Conservation (phyloP, 2,113 vertebrate genomes). For the Indicator indicator region DNA sequence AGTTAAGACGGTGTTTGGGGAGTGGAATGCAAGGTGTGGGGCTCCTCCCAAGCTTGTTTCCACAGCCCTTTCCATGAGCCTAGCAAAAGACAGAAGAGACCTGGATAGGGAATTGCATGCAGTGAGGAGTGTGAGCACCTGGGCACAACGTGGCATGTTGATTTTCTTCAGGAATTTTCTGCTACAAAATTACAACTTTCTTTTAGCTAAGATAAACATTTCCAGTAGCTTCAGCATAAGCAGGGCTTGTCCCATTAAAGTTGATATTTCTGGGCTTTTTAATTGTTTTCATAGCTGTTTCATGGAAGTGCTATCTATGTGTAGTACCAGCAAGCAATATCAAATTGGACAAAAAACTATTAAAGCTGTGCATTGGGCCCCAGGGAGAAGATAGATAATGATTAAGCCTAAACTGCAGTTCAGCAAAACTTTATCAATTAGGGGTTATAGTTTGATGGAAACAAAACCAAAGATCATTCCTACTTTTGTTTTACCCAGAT, state of each 20-base stretch:
- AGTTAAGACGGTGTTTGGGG: not conserved
- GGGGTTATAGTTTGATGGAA: not conserved
- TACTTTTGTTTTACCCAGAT: not conserved
- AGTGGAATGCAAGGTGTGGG: not conserved
- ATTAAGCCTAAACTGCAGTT: not conserved
- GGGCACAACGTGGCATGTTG: fast-evolving
- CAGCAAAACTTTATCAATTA: not conserved
- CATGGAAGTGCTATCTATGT: not conserved
- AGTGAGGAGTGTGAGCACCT: not conserved
- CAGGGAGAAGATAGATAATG: not conserved
- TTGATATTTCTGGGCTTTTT: not conserved
- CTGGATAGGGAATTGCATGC: not conserved
- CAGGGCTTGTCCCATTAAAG: not conserved
- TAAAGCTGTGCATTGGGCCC: not conserved
- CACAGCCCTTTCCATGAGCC: not conserved
- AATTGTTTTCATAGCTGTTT: not conserved
- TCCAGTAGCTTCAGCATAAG: not conserved
- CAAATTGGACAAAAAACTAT: not conserved
- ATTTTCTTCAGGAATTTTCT: not conserved
- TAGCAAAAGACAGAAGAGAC: not conserved
- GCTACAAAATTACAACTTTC: not conserved
- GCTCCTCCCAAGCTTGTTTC: not conserved
- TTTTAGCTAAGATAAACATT: not conserved
- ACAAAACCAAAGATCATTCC: not conserved
- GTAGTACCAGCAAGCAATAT: not conserved